A percentile compares a stretch with the other conserved stretches of the same genome.
These are phyloP conservation scores for Arothron firmamentum DNA, from an alignment of 2,113 vertebrate genomes.

Conservation along the genomic window DNA sequence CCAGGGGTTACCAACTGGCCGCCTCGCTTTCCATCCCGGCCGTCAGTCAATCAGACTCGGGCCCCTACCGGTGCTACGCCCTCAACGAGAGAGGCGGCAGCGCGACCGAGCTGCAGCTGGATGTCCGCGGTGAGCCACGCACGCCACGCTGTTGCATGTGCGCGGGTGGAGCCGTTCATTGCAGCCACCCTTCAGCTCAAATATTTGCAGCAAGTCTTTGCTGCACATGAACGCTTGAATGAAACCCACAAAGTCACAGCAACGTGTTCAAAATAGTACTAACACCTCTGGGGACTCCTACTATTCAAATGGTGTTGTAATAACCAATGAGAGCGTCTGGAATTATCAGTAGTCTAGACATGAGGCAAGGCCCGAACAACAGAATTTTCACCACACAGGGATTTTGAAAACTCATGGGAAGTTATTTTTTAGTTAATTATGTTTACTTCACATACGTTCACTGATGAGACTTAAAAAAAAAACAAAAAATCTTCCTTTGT, in stretches of 20 bases:
- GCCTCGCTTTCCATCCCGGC: constrained; percentile 74
- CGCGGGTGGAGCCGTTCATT: background rate
- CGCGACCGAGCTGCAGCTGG: constrained; percentile 78
- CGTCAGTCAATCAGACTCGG: constrained; percentile 83
- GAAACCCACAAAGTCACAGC: too few species aligned
- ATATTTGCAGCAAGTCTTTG: constrained; percentile 2
- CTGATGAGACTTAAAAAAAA: too few species aligned
- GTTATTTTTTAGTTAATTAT: too few species aligned
- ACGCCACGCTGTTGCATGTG: background rate
- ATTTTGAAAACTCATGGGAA: background rate
- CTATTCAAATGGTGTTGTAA: background rate
- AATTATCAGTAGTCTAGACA: background rate
- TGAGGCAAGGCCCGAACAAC: background rate
- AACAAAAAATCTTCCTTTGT: background rate
- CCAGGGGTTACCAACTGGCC: constrained; percentile 58
- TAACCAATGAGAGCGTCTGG: background rate
- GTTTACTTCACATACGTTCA: too few species aligned
- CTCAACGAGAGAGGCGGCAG: constrained; percentile 82
- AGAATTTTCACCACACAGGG: background rate
- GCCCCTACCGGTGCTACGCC: constrained; percentile 83
- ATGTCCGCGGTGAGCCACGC: constrained; percentile 79
- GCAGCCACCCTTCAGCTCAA: background rate
- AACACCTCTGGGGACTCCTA: background rate
- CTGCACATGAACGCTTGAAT: background rate
- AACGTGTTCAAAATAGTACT: too few species aligned